Evolutionary conservation across 2,888 invertebrate species (phyloP).

Genomic region (Abrostola triplasia): DNA sequence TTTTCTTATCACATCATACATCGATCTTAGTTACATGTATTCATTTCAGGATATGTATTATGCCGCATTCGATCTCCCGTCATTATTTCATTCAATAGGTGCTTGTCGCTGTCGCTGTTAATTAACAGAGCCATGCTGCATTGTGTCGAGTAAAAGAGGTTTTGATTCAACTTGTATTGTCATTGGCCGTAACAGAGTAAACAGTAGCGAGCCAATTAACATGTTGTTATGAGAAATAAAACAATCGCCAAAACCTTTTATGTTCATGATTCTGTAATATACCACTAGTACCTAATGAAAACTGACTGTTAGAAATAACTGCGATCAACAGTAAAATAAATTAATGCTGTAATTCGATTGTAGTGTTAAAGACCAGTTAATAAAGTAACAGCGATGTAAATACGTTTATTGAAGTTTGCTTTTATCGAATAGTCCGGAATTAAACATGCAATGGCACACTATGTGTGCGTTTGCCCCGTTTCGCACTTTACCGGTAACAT

Average conservation of each 20-base stretch:
- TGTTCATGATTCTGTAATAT: conserved; percentile 16
- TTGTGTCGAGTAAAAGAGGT: conserved; percentile 26
- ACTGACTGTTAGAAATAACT: conserved; percentile 28
- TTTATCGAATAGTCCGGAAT: conserved; percentile 19
- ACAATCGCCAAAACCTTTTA: conserved; percentile 35
- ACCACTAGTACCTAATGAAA: conserved; percentile 21
- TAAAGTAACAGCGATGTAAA: conserved; percentile 17
- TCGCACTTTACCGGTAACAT: conserved; percentile 62
- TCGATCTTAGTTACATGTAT: conserved; percentile 7
- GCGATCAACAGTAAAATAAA: conserved; percentile 34
- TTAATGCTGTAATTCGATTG: conserved; percentile 32
- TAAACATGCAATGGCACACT: conserved; percentile 39
- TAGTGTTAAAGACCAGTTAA: conserved; percentile 39
- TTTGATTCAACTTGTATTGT: conserved; percentile 27
- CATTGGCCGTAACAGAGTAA: conserved; percentile 24
- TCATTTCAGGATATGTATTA: conserved; percentile 31
- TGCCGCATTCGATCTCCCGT: conserved; percentile 22
- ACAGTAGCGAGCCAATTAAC: conserved; percentile 28
- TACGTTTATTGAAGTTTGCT: conserved; percentile 26
- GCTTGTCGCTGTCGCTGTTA: conserved; percentile 30
- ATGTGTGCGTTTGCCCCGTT: conserved; percentile 46
- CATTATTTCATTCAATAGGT: conserved; percentile 29
- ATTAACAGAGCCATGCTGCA: conserved; percentile 37
- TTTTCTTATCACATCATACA: conserved; percentile 34
- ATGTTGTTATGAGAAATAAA: conserved; percentile 18